Base-by-base conservation (phyloP, 2,888 invertebrate genomes). In the Eucera pruinosa region DNA sequence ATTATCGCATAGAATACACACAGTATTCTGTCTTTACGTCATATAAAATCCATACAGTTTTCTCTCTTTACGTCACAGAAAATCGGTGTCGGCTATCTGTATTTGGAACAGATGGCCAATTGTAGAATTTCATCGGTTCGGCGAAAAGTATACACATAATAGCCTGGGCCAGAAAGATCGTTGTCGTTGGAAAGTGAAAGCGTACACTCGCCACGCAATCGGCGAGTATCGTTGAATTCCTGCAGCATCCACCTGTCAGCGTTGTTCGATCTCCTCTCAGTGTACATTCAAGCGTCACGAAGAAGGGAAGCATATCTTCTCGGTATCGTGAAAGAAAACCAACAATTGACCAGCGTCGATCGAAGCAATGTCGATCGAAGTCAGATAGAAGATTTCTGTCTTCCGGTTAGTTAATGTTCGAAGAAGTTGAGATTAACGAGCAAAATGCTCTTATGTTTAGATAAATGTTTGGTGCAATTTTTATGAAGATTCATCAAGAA, bases 161-260 rank as follows among this genome's bases (percentile, higher is more conserved):
- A 33, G 4, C 25, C 11, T 6, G 6, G 6, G 2, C 11, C 0
- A 9, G 18, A 60, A 23, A 48, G 62, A 30, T 73, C 61, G 23
- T n/a, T 43, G 15, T 45, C 39, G 57, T 25, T 39, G 62, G 50
- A 75, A 78, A 82, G 82, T 78, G 81, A 78, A 82, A 82, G 82
- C 48, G 61, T 3, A 7, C 27, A 13, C 23, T 20, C 41, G 57
- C 48, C 54, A 50, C 36, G 62, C 43, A 60, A 79, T 78, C 36
- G 64, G 15, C 6, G 27, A 25, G 36, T 25, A 58, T 64, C 54
- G 64, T 58, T 60, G 36, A 73, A 73, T 69, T 70, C 58, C 55
- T 41, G 23, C 71, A 78, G 71, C 71, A 75, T 78, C 72, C 62
- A 62, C 52, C 61, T 58, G n/a, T 20, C 6, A 15, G 20, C 15